Percentiles rank a stretch among this genome's conserved stretches.
Evolutionary conservation across 1,140 invertebrate species (phyloP).

Genomic region (Brachionus paranguensis): DNA sequence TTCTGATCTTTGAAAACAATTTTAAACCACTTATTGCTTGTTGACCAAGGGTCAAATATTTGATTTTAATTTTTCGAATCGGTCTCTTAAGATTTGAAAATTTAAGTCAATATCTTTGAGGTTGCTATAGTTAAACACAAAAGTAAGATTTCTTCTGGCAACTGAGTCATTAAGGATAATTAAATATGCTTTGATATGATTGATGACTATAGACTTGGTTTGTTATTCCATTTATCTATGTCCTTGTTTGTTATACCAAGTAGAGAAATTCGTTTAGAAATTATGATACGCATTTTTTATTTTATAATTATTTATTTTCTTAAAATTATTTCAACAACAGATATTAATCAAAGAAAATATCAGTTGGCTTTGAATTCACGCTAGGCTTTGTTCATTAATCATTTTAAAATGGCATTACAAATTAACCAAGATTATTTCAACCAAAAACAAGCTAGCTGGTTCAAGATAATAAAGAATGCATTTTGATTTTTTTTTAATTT

Average conservation of each 20-base stretch:
- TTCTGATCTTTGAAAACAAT: neutral
- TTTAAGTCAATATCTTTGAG: neutral
- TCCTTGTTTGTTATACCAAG: neutral
- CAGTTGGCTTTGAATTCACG: neutral
- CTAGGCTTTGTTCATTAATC: neutral
- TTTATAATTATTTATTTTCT: neutral
- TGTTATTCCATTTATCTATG: neutral
- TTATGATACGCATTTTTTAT: neutral
- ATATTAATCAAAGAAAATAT: neutral
- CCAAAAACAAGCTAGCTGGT: neutral
- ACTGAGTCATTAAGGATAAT: neutral
- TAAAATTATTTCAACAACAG: neutral
- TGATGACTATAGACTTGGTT: neutral
- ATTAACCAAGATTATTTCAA: neutral
- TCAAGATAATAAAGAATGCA: neutral
- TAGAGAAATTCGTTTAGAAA: neutral
- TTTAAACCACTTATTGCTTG: neutral
- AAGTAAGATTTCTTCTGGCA: neutral
- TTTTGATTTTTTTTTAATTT: too few species aligned
- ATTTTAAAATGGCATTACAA: neutral
- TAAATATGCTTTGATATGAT: neutral
- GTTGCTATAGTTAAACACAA: neutral
- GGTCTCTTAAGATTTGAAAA: neutral
- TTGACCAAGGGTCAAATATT: neutral
- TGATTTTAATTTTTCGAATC: neutral